Percentiles rank a stretch among this genome's conserved stretches.
Evolutionary conservation across 2,888 invertebrate species (phyloP).

Genomic region (Elysia crispata): DNA sequence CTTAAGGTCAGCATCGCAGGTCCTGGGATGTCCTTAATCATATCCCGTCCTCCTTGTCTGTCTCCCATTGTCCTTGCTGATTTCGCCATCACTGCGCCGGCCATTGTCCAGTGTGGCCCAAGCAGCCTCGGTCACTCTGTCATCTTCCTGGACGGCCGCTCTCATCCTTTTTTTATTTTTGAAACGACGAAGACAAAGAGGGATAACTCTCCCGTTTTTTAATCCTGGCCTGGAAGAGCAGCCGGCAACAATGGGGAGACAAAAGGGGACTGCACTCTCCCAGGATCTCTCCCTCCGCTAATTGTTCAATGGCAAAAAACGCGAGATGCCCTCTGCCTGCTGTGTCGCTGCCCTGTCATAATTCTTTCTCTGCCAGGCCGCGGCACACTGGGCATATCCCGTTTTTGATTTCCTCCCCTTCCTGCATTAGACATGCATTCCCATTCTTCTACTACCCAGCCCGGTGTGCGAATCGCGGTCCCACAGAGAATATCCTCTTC

Average conservation of each 20-base stretch:
- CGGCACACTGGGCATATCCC: background rate
- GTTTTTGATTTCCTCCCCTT: background rate
- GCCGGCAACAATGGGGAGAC: background rate
- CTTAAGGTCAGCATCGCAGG: background rate
- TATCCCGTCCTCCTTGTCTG: constrained; percentile 38
- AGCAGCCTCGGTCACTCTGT: constrained; percentile 16
- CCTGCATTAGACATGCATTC: background rate
- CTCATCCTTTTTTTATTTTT: background rate
- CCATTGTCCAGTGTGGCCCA: constrained; percentile 16
- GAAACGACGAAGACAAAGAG: no score
- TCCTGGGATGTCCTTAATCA: constrained; percentile 40
- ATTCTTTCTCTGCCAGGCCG: background rate
- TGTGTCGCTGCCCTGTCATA: constrained; percentile 27
- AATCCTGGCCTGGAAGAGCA: background rate
- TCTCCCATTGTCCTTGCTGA: constrained; percentile 36
- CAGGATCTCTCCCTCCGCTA: constrained; percentile 11
- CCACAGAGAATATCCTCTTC: no score
- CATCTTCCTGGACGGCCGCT: background rate
- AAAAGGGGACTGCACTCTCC: constrained; percentile 17
- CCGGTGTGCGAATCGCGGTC: no score
- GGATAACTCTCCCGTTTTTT: no score
- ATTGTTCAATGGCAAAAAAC: constrained; percentile 45
- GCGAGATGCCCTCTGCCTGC: constrained; percentile 12
- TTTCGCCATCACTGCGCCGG: constrained; percentile 38
- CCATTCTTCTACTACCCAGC: background rate